phyloP scores from a whole-genome alignment of 2,888 invertebrate species.

The Gymnosoma rotundatum region DNA sequence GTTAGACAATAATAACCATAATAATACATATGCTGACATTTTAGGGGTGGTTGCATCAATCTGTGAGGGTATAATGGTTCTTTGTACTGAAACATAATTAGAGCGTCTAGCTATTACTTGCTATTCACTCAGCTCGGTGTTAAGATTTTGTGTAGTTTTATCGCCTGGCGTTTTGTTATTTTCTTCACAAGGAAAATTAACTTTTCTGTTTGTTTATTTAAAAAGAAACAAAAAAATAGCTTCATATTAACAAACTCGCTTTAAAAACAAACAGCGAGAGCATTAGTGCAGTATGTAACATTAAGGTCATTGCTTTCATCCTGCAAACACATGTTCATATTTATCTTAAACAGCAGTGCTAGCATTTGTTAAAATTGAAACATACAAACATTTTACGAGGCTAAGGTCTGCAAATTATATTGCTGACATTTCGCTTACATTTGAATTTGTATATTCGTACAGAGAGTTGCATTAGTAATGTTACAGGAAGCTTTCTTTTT shows the following conservation, averaged over 20 bases:
- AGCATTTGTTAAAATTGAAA: conserved; percentile 3
- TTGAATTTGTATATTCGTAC: conserved; percentile 1
- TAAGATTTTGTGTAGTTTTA: neutral
- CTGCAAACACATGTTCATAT: conserved; percentile 37
- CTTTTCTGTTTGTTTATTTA: conserved; percentile 12
- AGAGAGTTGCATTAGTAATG: conserved; percentile 18
- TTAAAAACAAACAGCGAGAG: conserved; percentile 34
- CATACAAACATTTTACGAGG: conserved; percentile 26
- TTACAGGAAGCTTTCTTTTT: conserved; percentile 54
- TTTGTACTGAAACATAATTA: neutral
- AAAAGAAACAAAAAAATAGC: neutral
- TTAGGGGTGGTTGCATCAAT: conserved; percentile 38
- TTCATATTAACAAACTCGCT: conserved; percentile 13
- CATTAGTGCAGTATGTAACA: conserved; percentile 29
- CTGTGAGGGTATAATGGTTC: neutral
- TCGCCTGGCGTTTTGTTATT: conserved; percentile 17
- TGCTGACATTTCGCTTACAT: conserved; percentile 1
- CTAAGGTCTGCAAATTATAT: conserved; percentile 40
- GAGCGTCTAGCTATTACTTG: neutral
- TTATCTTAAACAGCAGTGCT: conserved; percentile 23
- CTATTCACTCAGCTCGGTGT: no score
- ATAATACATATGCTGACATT: conserved; percentile 47
- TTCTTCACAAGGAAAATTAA: neutral
- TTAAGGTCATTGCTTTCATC: conserved; percentile 67
- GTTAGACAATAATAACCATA: neutral